Evolutionary conservation across 1,140 invertebrate genomes (phyloP).

Genomic region (Drosophila jambulina): DNA sequence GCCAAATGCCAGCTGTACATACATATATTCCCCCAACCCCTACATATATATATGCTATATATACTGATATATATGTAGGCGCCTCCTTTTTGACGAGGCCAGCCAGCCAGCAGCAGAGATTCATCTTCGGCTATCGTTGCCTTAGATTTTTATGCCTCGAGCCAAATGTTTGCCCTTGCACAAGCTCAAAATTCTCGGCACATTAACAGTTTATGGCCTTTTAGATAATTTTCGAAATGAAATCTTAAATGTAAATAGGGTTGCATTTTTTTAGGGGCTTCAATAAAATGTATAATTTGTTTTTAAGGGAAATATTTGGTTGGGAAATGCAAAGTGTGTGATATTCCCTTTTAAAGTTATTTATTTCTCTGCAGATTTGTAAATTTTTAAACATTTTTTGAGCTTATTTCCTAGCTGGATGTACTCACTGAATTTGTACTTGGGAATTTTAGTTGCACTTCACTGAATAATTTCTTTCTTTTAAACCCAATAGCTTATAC

Average conservation of each 20-base stretch:
- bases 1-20: constrained; percentile 28
- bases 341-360: background rate
- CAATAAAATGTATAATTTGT: background rate
- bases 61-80: constrained; percentile 5
- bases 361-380: background rate
- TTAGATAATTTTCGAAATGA: constrained; percentile 19
- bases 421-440: no score
- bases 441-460: no score
- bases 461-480: no score
- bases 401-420: no score
- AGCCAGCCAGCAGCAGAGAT: constrained; percentile 26
- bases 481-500: no score
- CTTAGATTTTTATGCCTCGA: constrained; percentile 30
- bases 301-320: background rate
- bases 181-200: background rate
- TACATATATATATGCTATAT: background rate
- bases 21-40: background rate
- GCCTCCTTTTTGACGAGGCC: constrained; percentile 24
- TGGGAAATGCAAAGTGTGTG: background rate
- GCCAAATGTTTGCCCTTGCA: constrained; percentile 7
- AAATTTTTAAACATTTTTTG: background rate
- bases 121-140: constrained; percentile 33
- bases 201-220: constrained; percentile 28
- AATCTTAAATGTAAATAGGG: background rate
- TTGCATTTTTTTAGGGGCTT: no score